A percentile compares a stretch with the other conserved stretches of the same genome.
Conservation (phyloP, 2,797 vertebrate genomes). For the Mus caroli region DNA sequence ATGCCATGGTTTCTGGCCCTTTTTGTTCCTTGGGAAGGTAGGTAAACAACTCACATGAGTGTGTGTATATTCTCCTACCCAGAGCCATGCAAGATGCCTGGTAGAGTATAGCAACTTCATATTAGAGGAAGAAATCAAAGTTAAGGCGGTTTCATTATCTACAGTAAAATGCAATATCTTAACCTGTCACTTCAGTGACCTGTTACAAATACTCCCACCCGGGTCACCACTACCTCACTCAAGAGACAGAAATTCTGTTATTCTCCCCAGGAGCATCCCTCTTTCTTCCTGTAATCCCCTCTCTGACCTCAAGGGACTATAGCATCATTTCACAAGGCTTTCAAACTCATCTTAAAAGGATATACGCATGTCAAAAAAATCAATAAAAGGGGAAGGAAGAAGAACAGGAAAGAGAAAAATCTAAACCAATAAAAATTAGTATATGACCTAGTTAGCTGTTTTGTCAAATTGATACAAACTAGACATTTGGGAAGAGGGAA, state of each 20-base stretch:
- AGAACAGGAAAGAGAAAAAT: background rate
- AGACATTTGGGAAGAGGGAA: background rate
- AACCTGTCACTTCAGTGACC: slow-evolving; percentile 9
- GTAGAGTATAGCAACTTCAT: slow-evolving; percentile 5
- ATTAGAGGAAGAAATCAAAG: slow-evolving; percentile 13
- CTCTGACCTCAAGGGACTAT: background rate
- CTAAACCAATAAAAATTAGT: background rate
- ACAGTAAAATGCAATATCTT: slow-evolving; percentile 29
- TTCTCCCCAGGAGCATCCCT: background rate
- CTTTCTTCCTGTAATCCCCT: rapidly evolving
- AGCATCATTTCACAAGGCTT: slow-evolving; percentile 59
- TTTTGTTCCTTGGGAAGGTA: background rate
- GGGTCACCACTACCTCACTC: background rate
- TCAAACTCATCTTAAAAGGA: slow-evolving; percentile 17
- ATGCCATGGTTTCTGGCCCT: background rate
- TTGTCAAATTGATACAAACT: background rate
- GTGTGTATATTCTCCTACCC: background rate
- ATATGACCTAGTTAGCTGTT: background rate
- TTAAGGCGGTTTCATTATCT: slow-evolving; percentile 35
- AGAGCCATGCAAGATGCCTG: background rate
- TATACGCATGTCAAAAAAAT: slow-evolving; percentile 46
- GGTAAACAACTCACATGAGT: background rate
- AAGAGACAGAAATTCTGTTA: background rate
- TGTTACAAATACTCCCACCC: background rate
- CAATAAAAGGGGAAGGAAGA: slow-evolving; percentile 32